Evolutionary conservation across 1,140 invertebrate species (phyloP).

Genomic region (Drosophila insularis): DNA sequence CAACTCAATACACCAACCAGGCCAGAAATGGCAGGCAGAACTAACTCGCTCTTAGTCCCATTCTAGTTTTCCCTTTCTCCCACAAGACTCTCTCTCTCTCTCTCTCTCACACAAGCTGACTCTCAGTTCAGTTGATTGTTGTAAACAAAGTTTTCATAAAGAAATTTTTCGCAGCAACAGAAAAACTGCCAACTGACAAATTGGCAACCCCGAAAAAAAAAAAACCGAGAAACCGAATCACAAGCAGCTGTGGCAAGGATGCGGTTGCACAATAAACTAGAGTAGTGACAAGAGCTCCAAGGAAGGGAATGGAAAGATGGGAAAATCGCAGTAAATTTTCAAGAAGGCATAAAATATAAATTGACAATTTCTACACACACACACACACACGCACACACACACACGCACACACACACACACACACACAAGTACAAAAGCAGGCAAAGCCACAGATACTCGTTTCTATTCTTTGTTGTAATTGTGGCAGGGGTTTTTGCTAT

Average conservation of each 20-base stretch:
- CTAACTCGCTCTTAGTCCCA: not conserved
- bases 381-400: not conserved
- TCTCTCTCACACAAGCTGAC: not conserved
- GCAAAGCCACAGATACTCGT: slow-evolving; percentile 18
- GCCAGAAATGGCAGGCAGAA: slow-evolving; percentile 27
- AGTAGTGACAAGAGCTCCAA: slow-evolving; percentile 4
- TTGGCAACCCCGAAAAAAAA: slow-evolving; percentile 60
- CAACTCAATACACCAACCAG: slow-evolving; percentile 63
- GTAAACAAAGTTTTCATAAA: slow-evolving; percentile 78
- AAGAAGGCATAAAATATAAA: slow-evolving; percentile 74
- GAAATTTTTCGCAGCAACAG: slow-evolving; percentile 59
- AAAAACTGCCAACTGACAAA: slow-evolving; percentile 69
- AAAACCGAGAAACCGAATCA: slow-evolving; percentile 33
- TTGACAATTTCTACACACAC: slow-evolving; percentile 55
- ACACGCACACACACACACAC: not conserved
- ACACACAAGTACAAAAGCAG: not conserved
- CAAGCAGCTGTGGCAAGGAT: slow-evolving; percentile 34
- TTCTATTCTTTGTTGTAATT: slow-evolving; percentile 58
- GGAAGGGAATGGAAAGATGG: slow-evolving; percentile 3
- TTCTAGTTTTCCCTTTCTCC: not conserved
- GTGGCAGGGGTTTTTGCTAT: slow-evolving; percentile 45
- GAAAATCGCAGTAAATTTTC: slow-evolving; percentile 58
- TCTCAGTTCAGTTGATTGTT: slow-evolving; percentile 58
- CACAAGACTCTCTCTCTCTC: not conserved
- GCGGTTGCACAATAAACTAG: slow-evolving; percentile 10